phyloP scores from a whole-genome alignment of 2,797 vertebrate genomes.

The Lophius americanus region DNA sequence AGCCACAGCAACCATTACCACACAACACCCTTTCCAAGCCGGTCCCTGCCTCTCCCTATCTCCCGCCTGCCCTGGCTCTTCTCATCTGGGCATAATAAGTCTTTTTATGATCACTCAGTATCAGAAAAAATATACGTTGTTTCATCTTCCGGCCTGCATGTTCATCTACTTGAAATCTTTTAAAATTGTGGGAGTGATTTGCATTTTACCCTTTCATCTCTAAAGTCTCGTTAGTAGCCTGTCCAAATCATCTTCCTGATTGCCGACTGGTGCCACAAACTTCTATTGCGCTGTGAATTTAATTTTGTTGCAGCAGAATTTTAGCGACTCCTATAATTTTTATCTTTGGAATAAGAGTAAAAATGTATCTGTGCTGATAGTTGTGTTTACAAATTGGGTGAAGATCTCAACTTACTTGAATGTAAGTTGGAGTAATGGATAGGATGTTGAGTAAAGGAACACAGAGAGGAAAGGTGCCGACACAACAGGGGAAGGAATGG shows the following conservation, averaged over 20 bases:
- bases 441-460: constrained; percentile 32
- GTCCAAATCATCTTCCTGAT: constrained; percentile 31
- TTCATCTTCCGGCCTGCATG: constrained; percentile 23
- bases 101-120: constrained; percentile 46
- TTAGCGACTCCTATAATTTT: constrained; percentile 23
- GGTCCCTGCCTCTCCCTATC: constrained; percentile 27
- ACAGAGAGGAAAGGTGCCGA: constrained; percentile 30
- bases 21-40: constrained; percentile 16
- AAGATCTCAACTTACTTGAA: constrained; percentile 50
- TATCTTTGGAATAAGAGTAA: constrained; percentile 18
- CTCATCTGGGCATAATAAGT: constrained; percentile 38
- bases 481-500: constrained; percentile 37
- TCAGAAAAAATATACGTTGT: constrained; percentile 19
- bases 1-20: constrained; percentile 39
- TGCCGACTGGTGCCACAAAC: constrained; percentile 26
- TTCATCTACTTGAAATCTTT: constrained; percentile 30
- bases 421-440: constrained; percentile 18
- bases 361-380: constrained; percentile 19
- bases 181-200: constrained; percentile 37
- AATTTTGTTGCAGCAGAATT: constrained; percentile 22
- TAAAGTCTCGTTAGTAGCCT: constrained; percentile 21
- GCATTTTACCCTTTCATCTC: constrained; percentile 50
- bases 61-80: neutral
- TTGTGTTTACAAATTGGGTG: constrained; percentile 29
- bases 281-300: constrained; percentile 7